A percentile compares a stretch with the other conserved stretches of the same genome.
Conservation (phyloP, 1,140 invertebrate species). For the Trissolcus basalis region DNA sequence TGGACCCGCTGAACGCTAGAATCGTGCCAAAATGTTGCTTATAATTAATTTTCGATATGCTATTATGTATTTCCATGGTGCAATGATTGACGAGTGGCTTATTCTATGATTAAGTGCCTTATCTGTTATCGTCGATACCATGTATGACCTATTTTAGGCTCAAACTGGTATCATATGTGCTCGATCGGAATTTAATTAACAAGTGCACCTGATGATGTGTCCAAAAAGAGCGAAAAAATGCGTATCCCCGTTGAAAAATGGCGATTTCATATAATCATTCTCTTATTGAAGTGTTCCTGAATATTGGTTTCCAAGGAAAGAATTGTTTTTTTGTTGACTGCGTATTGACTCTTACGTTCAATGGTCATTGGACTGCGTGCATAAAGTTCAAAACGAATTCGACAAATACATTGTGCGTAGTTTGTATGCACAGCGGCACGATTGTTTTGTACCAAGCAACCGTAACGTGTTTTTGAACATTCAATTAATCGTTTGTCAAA, state of each 20-base stretch:
- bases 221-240: constrained; percentile 39
- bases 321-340: too few species aligned
- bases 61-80: constrained; percentile 45
- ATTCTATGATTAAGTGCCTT: constrained; percentile 59
- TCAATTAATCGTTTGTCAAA: too few species aligned
- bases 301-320: too few species aligned
- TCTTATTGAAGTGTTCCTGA: too few species aligned
- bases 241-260: constrained; percentile 25
- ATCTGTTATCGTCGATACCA: constrained; percentile 55
- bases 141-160: constrained; percentile 53
- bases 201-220: constrained; percentile 26
- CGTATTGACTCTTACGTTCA: too few species aligned
- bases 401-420: too few species aligned
- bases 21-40: constrained; percentile 35
- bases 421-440: too few species aligned
- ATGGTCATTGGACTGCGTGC: too few species aligned
- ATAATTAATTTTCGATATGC: constrained; percentile 54
- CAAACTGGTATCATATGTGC: constrained; percentile 44
- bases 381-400: too few species aligned
- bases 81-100: constrained; percentile 54
- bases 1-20: constrained; percentile 12
- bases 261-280: too few species aligned
- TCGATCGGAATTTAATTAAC: constrained; percentile 59
- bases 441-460: too few species aligned
- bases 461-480: too few species aligned